Conservation (phyloP, 2,888 invertebrate species). For the Baronia brevicornis region DNA sequence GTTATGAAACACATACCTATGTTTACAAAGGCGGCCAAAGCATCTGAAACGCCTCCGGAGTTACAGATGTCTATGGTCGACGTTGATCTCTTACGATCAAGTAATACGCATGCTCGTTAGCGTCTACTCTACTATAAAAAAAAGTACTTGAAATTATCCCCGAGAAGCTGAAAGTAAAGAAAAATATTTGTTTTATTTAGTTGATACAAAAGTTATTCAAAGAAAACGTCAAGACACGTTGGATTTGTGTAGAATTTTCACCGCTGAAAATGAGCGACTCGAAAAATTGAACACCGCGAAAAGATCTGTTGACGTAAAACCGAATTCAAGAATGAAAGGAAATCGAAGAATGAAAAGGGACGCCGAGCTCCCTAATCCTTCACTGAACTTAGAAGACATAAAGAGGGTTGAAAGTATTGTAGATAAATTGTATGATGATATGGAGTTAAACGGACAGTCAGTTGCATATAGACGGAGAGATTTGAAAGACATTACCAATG, state of each 20-base stretch:
- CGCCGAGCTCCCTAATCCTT: constrained; percentile 24
- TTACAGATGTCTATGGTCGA: not conserved
- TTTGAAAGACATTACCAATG: constrained; percentile 16
- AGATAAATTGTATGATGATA: constrained; percentile 53
- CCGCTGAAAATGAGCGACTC: constrained; percentile 34
- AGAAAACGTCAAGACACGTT: constrained; percentile 54
- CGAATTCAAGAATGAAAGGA: not conserved
- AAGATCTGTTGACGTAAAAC: constrained; percentile 11
- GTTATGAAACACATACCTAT: not conserved
- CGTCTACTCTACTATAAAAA: too few relatives aligned
- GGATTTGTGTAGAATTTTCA: constrained; percentile 57
- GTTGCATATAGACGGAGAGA: constrained; percentile 35
- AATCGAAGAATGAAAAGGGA: constrained; percentile 27
- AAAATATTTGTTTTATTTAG: constrained; percentile 30
- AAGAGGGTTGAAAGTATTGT: constrained; percentile 46
- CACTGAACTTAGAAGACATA: constrained; percentile 30
- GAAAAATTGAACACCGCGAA: constrained; percentile 8
- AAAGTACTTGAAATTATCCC: too few relatives aligned
- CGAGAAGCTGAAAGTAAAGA: too few relatives aligned
- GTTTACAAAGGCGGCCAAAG: not conserved
- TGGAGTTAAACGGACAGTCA: constrained; percentile 28
- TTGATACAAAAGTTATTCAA: constrained; percentile 45
- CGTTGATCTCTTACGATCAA: not conserved
- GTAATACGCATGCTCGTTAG: not conserved
- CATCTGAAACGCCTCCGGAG: constrained; percentile 6